Evolutionary conservation across 1,140 invertebrate genomes (phyloP).

Genomic region (Himalopsyche phryganea): DNA sequence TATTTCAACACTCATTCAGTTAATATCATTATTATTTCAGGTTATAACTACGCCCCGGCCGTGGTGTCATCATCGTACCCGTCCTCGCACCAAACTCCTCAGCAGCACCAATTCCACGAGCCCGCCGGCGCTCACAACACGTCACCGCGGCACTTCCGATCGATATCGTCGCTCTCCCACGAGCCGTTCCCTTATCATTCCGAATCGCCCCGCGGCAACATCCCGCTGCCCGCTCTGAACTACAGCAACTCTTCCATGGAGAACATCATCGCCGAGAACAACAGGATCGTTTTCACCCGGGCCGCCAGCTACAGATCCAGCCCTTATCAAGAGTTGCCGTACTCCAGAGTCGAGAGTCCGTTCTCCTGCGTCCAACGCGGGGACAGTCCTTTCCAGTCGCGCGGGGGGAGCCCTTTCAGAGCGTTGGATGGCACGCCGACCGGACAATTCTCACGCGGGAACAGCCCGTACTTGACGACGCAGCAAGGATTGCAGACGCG

Average conservation of each 20-base stretch:
- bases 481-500: too few relatives aligned
- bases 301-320: slow-evolving; percentile 6
- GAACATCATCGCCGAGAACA: neutral
- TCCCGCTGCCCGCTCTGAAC: slow-evolving; percentile 1
- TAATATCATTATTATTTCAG: slow-evolving; percentile 19
- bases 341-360: slow-evolving; percentile 16
- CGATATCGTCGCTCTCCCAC: slow-evolving; percentile 15
- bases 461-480: slow-evolving; percentile 21
- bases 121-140: slow-evolving; percentile 6
- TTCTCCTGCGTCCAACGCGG: slow-evolving; percentile 19
- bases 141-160: slow-evolving; percentile 27
- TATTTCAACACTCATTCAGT: too few relatives aligned
- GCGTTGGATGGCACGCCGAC: slow-evolving; percentile 14
- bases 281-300: slow-evolving; percentile 6
- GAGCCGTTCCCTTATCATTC: slow-evolving; percentile 4
- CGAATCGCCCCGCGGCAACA: neutral
- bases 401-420: slow-evolving; percentile 23
- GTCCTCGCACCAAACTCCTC: neutral
- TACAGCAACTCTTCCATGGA: slow-evolving; percentile 9
- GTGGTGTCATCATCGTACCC: neutral
- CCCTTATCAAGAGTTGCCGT: slow-evolving; percentile 14
- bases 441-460: slow-evolving; percentile 21
- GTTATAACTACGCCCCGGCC: slow-evolving; percentile 22
- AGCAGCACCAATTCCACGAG: too few relatives aligned
- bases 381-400: slow-evolving; percentile 19